Evolutionary conservation across 2,888 invertebrate species (phyloP).

Genomic region (Dryocosmus kuriphilus): DNA sequence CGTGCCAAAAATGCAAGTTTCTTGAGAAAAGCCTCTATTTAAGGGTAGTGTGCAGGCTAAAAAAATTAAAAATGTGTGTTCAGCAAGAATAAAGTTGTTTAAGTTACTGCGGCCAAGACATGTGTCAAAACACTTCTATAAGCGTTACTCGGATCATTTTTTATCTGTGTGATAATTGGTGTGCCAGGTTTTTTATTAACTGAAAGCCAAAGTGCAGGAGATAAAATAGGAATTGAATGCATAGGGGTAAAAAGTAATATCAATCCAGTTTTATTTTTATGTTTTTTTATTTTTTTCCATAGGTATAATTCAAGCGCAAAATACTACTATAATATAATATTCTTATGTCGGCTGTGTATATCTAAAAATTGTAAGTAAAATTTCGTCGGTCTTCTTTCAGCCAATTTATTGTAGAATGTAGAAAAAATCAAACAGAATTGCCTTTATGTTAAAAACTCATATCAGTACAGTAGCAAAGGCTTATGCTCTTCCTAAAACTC

Average conservation of each 20-base stretch:
- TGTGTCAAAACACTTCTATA: neutral
- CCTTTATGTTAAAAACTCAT: too few species aligned
- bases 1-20: neutral
- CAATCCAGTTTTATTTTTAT: conserved; percentile 15
- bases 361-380: too few species aligned
- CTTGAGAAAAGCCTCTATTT: neutral
- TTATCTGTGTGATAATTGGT: neutral
- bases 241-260: conserved; percentile 4
- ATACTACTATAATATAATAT: neutral
- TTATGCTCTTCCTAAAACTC: too few species aligned
- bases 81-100: neutral
- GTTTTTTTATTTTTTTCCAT: conserved; percentile 8
- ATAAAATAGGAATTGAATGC: conserved; percentile 15
- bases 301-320: neutral
- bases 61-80: neutral
- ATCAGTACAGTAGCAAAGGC: too few species aligned
- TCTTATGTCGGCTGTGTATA: too few species aligned
- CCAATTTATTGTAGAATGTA: too few species aligned
- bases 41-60: neutral
- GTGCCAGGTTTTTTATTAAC: conserved; percentile 7
- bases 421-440: too few species aligned
- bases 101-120: neutral
- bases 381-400: too few species aligned
- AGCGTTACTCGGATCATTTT: conserved; percentile 12
- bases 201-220: conserved; percentile 13